Evolutionary conservation across 2,888 invertebrate species (phyloP), one percentile per base, ranked within the genome.

Genomic region (Clusia tigrina): DNA sequence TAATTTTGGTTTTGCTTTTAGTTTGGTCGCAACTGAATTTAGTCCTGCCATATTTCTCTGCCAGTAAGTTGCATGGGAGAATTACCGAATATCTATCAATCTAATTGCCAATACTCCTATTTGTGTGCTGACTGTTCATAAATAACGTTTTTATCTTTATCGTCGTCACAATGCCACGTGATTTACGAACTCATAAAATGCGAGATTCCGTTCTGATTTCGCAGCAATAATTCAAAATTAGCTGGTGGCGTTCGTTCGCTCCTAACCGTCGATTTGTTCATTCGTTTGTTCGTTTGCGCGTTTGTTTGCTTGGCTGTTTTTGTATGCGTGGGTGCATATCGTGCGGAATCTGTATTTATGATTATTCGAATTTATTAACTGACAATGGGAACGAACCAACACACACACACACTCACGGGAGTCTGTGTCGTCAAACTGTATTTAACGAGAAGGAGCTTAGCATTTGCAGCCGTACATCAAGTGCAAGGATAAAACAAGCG

Each of bases 41-140:
- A n/a, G n/a, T n/a, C n/a, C n/a, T n/a, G n/a, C n/a, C n/a, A n/a
- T n/a, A n/a, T n/a, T n/a, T n/a, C n/a, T n/a, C n/a, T n/a, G n/a
- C n/a, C n/a, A n/a, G n/a, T n/a, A n/a, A n/a, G n/a, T n/a, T n/a
- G n/a, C n/a, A n/a, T n/a, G n/a, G n/a, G n/a, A n/a, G n/a, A n/a
- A n/a, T n/a, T n/a, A n/a, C n/a, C n/a, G 32, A 73, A 77, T 76
- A 77, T 76, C 76, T 74, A 77, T 74, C 74, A 76, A 71, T 68
- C 71, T 77, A 76, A 74, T 77, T 74, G 74, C 74, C 74, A 74
- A 76, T 76, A 76, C 73, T 42, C 25, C 10, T n/a, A 20, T 26
- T 17, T 26, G n/a, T 54, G 18, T 74, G 77, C 77, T 74, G 76
- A 77, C 76, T 77, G 77, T 71, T 77, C 77, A 74, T 42, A 42